Base-by-base conservation (phyloP, 1,140 invertebrate species). In the Holotrichia oblita region DNA sequence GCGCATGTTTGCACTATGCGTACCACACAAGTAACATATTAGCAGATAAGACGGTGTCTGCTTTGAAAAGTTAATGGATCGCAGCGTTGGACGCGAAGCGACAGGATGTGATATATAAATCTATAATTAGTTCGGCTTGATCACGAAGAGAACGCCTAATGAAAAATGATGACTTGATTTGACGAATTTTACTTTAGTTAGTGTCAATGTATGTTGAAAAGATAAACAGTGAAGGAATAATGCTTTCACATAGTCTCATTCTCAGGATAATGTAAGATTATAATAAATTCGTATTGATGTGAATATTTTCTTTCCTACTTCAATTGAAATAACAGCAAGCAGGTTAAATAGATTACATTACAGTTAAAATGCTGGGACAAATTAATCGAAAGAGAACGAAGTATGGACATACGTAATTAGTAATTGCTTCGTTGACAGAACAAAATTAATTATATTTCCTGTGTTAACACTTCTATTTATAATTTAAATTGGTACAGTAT, bases 81-180 rank as follows among this genome's bases (percentile, higher is more conserved):
- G 22, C 61, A 69, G 12, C 61, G 20, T 34, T 22, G 6, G 14
- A 55, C 22, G 22, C 22, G 20, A 27, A 20, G 22, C 22, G 61
- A 69, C 61, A 69, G 61, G 61, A 69, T 69, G 27, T 34, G 22
- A 34, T 69, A 34, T 64, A 64, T 48, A 69, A 24, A 69, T 69
- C 17, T 69, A 24, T 69, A 69, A 69, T 69, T 69, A 69, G 61
- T 69, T 27, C 22, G 22, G 27, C 20, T 69, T 34, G 8, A 24
- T 69, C 22, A 14, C 61, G 22, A 69, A 7, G 8, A 69, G 8
- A 22, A 34, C 61, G 7, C 3, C 27, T 8, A 55, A 69, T 27
- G 22, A 69, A 69, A 27, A 69, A 69, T 34, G 22, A 69, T 69
- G 4, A 69, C 6, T 2, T 22, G 12, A 8, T 8, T 22, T 69